Evolutionary conservation across 2,888 invertebrate genomes (phyloP), one percentile per base, ranked within the genome.

Genomic region (Leptopilina syphax): DNA sequence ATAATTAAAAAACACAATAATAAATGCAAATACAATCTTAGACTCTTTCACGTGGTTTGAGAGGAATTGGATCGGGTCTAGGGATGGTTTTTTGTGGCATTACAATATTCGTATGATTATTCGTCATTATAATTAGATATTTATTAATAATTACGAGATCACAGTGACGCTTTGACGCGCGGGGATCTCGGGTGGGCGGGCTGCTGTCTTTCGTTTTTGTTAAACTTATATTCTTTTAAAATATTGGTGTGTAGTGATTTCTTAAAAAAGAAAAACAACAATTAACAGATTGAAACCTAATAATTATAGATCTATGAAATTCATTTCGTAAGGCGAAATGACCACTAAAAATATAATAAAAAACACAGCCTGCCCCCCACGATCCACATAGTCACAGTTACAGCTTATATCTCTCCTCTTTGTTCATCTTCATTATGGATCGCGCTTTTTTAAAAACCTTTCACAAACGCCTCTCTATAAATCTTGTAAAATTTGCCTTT

Each of bases 91-190:
- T 86, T 83, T 47, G 47, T 47, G 87, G 88, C 86, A 86, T 88
- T 90, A 90, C 88, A 91, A 89, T 91, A 91, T 91, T 87, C 84
- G 88, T 90, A 88, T 86, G 90, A 89, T 91, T 91, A 91, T 88
- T 88, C 84, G 83, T 88, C 89, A 90, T 87, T 86, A 90, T 90
- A 90, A 89, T 91, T 90, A 89, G 88, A 91, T 91, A 90, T 90
- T 90, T 88, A 91, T 91, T 90, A 91, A 88, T 91, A 89, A 89
- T 91, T 91, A 92, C 90, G 92, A 91, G 91, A 92, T 92, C 92
- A 92, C 92, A 92, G 92, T 91, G 91, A 91, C 91, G 92, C 92
- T 92, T 92, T 92, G 92, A 92, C 91, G 91, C 90, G 91, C 91
- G 91, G 91, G 92, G 91, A 92, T 91, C 91, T 91, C 89, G 88